Evolutionary conservation across 2,113 vertebrate species (phyloP).

Genomic region (Elaphurus davidianus): DNA sequence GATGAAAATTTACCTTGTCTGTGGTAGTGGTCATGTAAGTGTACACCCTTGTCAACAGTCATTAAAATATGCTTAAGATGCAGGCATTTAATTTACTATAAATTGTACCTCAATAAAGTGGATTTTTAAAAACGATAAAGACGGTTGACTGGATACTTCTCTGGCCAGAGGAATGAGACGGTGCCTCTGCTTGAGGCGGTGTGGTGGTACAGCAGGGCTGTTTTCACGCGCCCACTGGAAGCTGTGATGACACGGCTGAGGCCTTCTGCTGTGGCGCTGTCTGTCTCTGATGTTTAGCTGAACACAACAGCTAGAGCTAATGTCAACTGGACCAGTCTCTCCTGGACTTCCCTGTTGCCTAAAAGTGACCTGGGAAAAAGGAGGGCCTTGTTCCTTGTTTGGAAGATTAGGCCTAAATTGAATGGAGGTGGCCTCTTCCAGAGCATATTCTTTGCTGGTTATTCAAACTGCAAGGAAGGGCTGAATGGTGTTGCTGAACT

Average conservation of each 20-base stretch:
- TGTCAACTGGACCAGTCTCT: constrained; percentile 79
- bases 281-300: constrained; percentile 90
- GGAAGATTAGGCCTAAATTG: constrained; percentile 90
- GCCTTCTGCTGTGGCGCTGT: constrained; percentile 88
- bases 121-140: not conserved
- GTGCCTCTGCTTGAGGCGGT: constrained; percentile 43
- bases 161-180: not conserved
- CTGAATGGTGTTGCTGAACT: constrained; percentile 86
- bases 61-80: not conserved
- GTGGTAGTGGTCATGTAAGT: not conserved
- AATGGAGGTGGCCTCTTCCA: constrained; percentile 89
- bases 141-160: not conserved
- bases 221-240: constrained; percentile 90
- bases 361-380: constrained; percentile 90
- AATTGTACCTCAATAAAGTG: not conserved
- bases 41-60: not conserved
- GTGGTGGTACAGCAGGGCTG: constrained; percentile 89
- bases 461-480: constrained; percentile 90
- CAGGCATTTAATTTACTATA: not conserved
- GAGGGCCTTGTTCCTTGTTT: constrained; percentile 91
- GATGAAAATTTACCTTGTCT: not conserved
- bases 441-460: constrained; percentile 94
- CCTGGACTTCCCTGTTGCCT: constrained; percentile 13
- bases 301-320: constrained; percentile 86
- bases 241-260: constrained; percentile 84